phyloP scores from a whole-genome alignment of 2,888 invertebrate genomes.

The Scaptomyza caliginosa region DNA sequence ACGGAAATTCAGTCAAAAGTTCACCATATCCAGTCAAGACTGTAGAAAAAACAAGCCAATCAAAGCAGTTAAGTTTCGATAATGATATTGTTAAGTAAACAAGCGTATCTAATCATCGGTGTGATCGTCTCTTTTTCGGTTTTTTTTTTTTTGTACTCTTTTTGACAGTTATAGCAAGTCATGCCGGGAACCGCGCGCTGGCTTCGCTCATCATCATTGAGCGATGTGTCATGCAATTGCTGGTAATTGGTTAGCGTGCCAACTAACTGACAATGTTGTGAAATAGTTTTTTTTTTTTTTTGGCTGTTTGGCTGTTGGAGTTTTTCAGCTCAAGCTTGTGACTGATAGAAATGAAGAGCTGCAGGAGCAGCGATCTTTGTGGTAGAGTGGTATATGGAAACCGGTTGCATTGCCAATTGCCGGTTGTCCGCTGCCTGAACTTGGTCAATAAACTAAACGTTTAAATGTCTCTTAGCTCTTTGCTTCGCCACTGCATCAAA shows the following conservation, averaged over 20 bases:
- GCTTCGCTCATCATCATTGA: conserved; percentile 21
- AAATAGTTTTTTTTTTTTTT: conserved; percentile 32
- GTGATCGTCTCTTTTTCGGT: no score
- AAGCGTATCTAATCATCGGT: conserved; percentile 27
- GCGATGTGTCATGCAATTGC: conserved; percentile 57
- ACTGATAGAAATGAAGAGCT: conserved; percentile 52
- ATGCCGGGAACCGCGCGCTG: conserved; percentile 27
- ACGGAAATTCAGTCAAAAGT: no score
- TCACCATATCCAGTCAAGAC: not conserved
- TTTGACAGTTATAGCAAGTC: conserved; percentile 36
- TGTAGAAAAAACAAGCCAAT: not conserved
- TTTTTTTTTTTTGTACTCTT: not conserved
- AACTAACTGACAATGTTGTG: conserved; percentile 55
- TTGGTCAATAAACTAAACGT: conserved; percentile 68
- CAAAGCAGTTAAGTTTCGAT: not conserved
- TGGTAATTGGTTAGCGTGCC: conserved; percentile 51
- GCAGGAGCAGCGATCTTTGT: conserved; percentile 22
- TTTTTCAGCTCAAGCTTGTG: conserved; percentile 23
- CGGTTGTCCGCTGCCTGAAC: conserved; percentile 38
- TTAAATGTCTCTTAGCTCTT: no score
- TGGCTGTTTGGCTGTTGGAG: no score
- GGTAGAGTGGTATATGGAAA: not conserved
- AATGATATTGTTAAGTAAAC: not conserved
- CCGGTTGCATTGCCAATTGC: conserved; percentile 38
- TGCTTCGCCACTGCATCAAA: no score